These are phyloP conservation scores for Strix uralensis DNA, from an alignment of 2,113 vertebrate genomes.

Conservation along the genomic window DNA sequence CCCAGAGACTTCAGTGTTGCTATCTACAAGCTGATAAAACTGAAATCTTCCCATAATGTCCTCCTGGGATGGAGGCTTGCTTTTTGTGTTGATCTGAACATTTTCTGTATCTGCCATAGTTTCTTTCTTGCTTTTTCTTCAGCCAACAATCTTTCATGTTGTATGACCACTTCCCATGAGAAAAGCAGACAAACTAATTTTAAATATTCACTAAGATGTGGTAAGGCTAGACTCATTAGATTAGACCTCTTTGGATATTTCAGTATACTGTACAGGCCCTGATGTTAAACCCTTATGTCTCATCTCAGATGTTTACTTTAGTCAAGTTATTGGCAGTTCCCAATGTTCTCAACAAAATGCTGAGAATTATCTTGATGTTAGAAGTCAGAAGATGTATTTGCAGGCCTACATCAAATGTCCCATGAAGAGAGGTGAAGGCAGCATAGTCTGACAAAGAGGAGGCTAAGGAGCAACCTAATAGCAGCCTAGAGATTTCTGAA, in stretches of 20 bases:
- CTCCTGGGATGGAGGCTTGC: background rate
- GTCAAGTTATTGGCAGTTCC: background rate
- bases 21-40: background rate
- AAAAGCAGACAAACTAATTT: background rate
- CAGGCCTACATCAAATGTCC: background rate
- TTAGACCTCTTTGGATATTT: background rate
- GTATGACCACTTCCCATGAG: background rate
- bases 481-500: background rate
- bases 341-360: background rate
- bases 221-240: background rate
- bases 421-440: background rate
- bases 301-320: background rate
- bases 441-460: background rate
- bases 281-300: background rate
- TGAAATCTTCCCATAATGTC: background rate
- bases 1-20: background rate
- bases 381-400: background rate
- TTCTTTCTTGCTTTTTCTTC: background rate
- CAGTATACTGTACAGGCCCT: background rate
- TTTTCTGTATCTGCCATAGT: background rate
- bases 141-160: background rate
- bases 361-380: background rate
- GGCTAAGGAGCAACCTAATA: background rate
- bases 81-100: background rate
- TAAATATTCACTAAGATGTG: background rate